Evolutionary conservation across 2,797 vertebrate genomes (phyloP).

Genomic region (Anableps anableps): DNA sequence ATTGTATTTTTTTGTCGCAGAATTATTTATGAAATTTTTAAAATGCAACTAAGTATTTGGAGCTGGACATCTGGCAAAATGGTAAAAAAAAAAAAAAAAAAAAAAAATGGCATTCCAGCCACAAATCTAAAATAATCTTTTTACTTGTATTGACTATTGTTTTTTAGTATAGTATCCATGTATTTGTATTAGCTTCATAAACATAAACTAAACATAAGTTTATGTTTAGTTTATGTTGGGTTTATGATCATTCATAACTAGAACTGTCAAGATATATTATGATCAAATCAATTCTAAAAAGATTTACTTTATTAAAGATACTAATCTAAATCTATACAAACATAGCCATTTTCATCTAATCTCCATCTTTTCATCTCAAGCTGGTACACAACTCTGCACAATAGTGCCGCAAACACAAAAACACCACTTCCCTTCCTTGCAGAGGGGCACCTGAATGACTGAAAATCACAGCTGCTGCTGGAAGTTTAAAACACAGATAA

Average conservation of each 20-base stretch:
- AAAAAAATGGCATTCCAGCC: not conserved
- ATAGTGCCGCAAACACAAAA: not conserved
- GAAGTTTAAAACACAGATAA: not conserved
- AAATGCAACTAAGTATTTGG: not conserved
- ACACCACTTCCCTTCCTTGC: not conserved
- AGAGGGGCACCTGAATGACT: not conserved
- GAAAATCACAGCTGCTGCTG: not conserved
- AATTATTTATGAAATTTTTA: not conserved
- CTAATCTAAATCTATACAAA: not conserved
- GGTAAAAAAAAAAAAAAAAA: not conserved
- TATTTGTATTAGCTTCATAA: not conserved
- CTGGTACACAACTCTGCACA: not conserved
- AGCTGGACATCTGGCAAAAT: not conserved
- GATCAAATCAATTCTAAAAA: not conserved
- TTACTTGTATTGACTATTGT: not conserved
- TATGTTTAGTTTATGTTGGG: not conserved
- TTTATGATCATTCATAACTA: not conserved
- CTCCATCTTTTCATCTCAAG: not conserved
- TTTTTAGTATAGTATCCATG: not conserved
- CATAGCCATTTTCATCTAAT: not conserved
- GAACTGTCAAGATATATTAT: not conserved
- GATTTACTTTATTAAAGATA: not conserved
- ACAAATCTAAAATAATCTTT: not conserved
- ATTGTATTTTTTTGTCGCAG: not conserved
- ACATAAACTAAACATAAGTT: too few relatives aligned